phyloP scores from a whole-genome alignment of 1,140 invertebrate genomes.

The Parasteatoda tepidariorum region DNA sequence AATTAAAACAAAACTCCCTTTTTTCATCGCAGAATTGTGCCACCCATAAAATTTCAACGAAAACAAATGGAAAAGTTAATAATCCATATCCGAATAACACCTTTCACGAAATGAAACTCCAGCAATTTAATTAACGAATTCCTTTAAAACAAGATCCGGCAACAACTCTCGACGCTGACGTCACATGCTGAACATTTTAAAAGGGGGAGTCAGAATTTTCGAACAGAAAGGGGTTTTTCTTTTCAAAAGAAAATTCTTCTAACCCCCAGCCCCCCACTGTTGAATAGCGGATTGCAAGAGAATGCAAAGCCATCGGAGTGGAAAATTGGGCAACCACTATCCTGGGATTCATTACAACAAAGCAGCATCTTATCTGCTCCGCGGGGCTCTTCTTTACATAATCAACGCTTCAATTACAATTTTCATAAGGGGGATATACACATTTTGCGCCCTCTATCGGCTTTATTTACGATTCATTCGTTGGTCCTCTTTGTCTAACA shows the following conservation, averaged over 20 bases:
- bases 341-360: constrained; percentile 49
- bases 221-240: neutral
- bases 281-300: constrained; percentile 13
- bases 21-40: too few relatives aligned
- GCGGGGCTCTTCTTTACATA: constrained; percentile 30
- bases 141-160: neutral
- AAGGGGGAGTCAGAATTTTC: neutral
- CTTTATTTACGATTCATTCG: constrained; percentile 59
- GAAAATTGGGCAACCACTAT: constrained; percentile 49
- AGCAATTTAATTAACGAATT: constrained; percentile 44
- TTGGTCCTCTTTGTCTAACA: constrained; percentile 52
- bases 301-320: constrained; percentile 26
- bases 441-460: constrained; percentile 49
- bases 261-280: neutral
- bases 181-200: constrained; percentile 17
- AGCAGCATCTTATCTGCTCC: constrained; percentile 33
- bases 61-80: too few relatives aligned
- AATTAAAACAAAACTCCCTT: too few relatives aligned
- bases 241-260: neutral
- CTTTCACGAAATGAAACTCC: neutral
- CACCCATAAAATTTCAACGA: too few relatives aligned
- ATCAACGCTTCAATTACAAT: constrained; percentile 60
- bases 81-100: neutral
- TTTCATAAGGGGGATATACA: constrained; percentile 46
- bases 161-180: neutral